phyloP scores from a whole-genome alignment of 2,888 invertebrate genomes.

The Ectemnius lituratus region DNA sequence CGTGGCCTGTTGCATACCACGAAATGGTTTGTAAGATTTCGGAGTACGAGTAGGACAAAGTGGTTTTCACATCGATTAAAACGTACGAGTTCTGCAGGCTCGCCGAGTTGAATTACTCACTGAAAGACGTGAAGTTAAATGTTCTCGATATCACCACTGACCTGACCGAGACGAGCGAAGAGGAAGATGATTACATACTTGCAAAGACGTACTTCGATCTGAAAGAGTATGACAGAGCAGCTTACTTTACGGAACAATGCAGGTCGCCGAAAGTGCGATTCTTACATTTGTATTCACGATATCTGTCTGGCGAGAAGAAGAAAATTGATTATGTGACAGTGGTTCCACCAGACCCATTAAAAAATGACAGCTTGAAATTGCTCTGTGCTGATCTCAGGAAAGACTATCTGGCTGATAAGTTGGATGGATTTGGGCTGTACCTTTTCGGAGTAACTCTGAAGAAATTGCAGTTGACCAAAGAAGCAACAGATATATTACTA shows the following conservation, averaged over 20 bases:
- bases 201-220: conserved; percentile 94
- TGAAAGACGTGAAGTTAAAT: conserved; percentile 83
- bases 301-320: conserved; percentile 94
- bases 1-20: conserved; percentile 89
- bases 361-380: conserved; percentile 79
- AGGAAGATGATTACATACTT: conserved; percentile 86
- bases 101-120: conserved; percentile 89
- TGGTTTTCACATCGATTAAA: background rate
- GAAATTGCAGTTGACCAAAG: conserved; percentile 88
- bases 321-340: conserved; percentile 90
- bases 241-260: conserved; percentile 87
- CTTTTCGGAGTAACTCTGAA: conserved; percentile 94
- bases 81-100: conserved; percentile 78
- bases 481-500: conserved; percentile 89
- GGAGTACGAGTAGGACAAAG: background rate
- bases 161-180: conserved; percentile 80
- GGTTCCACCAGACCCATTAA: conserved; percentile 81
- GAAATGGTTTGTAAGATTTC: conserved; percentile 83
- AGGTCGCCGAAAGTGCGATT: conserved; percentile 87
- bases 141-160: conserved; percentile 79
- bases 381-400: conserved; percentile 81
- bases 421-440: conserved; percentile 94
- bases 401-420: conserved; percentile 81
- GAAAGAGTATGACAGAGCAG: conserved; percentile 93
- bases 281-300: conserved; percentile 90